Conservation (phyloP, 1,140 invertebrate genomes). For the Melipona quadrifasciata region DNA sequence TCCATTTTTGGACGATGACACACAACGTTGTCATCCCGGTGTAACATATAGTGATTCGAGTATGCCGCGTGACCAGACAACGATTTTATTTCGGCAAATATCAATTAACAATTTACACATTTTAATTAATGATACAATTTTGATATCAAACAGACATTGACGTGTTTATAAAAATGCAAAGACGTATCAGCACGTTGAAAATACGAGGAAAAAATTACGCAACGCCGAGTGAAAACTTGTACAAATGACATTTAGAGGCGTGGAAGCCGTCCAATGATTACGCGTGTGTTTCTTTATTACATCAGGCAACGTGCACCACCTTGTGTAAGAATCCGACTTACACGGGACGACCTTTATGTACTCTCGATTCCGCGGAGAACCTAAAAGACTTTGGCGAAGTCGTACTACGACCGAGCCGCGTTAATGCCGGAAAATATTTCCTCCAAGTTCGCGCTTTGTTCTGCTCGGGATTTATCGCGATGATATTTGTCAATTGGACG, state of each 20-base stretch:
- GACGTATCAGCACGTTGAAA: neutral
- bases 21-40: too few relatives aligned
- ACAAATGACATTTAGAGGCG: conserved; percentile 52
- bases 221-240: conserved; percentile 23
- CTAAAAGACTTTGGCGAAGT: conserved; percentile 38
- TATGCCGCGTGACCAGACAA: too few relatives aligned
- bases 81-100: too few relatives aligned
- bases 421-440: conserved; percentile 31
- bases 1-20: neutral
- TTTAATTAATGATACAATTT: too few relatives aligned
- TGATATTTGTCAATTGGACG: conserved; percentile 26
- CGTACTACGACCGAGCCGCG: conserved; percentile 7
- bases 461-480: conserved; percentile 29
- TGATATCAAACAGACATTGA: too few relatives aligned
- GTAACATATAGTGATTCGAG: too few relatives aligned
- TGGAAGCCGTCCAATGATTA: conserved; percentile 53
- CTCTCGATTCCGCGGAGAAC: conserved; percentile 46
- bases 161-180: too few relatives aligned
- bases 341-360: conserved; percentile 47
- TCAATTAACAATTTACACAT: too few relatives aligned
- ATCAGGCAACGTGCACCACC: conserved; percentile 32
- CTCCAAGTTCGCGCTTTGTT: conserved; percentile 16
- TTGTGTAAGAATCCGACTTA: conserved; percentile 47
- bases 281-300: conserved; percentile 47
- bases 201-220: neutral